These are phyloP conservation scores for Cyphomyrus plagiostoma DNA, from an alignment of 2,113 vertebrate genomes.

Conservation along the genomic window DNA sequence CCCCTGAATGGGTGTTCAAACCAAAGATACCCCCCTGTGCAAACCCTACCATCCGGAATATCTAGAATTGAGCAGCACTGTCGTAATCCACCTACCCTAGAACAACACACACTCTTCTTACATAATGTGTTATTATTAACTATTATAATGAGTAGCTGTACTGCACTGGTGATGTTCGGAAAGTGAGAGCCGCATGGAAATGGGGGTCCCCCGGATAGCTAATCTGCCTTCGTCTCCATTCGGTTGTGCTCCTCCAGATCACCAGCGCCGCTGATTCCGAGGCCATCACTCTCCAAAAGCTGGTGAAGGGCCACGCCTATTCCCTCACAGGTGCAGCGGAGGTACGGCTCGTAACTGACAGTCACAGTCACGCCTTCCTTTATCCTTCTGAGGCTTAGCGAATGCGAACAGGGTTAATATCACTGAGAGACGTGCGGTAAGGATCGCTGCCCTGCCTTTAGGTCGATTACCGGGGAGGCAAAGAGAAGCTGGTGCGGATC, in stretches of 20 bases:
- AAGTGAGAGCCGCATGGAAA: neutral
- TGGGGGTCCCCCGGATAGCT: neutral
- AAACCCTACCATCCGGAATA: neutral
- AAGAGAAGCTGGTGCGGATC: slow-evolving; percentile 80
- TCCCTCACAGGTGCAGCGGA: slow-evolving; percentile 81
- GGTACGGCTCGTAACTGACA: slow-evolving; percentile 50
- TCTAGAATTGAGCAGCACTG: neutral
- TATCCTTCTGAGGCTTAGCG: neutral
- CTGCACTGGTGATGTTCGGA: neutral
- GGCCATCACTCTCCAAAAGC: slow-evolving; percentile 82
- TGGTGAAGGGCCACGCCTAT: slow-evolving; percentile 93
- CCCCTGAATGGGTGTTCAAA: too few relatives aligned
- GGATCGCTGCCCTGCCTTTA: slow-evolving; percentile 35
- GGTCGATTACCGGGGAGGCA: slow-evolving; percentile 74
- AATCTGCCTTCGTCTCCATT: neutral
- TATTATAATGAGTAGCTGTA: neutral
- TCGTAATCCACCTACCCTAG: neutral
- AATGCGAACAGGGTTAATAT: neutral
- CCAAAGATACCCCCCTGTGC: too few relatives aligned
- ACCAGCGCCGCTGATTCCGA: slow-evolving; percentile 81
- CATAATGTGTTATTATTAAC: neutral
- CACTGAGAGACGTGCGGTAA: neutral
- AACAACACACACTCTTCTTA: neutral
- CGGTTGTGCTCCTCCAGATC: slow-evolving; percentile 61
- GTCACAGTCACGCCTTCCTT: neutral